Conservation (phyloP, 37 sponge, comb jelly and placozoan species). For the Crambe crambe region DNA sequence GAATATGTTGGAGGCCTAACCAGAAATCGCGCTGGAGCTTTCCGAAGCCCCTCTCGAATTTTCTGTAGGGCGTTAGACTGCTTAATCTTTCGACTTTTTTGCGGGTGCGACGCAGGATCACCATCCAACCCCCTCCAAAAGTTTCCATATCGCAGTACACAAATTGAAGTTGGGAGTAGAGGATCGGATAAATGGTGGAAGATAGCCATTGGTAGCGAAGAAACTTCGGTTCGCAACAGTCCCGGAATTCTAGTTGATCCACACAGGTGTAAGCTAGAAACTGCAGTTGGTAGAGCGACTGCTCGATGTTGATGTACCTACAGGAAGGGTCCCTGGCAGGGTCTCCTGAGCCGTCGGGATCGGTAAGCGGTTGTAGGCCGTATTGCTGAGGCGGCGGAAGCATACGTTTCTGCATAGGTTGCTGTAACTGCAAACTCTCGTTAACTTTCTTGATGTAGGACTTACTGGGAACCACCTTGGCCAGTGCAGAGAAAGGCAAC, state of each 20-base stretch:
- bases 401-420: too few relatives aligned
- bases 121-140: conserved; percentile 61
- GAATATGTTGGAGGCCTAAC: conserved; percentile 45
- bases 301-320: neutral
- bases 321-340: neutral
- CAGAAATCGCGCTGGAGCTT: conserved; percentile 35
- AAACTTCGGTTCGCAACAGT: conserved; percentile 42
- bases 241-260: neutral
- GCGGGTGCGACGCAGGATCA: conserved; percentile 33
- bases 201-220: neutral
- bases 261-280: neutral
- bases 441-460: too few relatives aligned
- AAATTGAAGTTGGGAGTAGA: neutral
- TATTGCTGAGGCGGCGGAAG: too few relatives aligned
- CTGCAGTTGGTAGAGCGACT: neutral
- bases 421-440: too few relatives aligned
- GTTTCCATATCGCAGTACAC: conserved; percentile 63
- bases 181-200: conserved; percentile 23
- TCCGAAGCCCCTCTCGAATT: conserved; percentile 61
- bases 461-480: too few relatives aligned
- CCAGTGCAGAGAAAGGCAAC: too few relatives aligned
- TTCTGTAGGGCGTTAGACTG: conserved; percentile 15
- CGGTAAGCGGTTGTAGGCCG: too few relatives aligned
- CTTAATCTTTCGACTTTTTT: conserved; percentile 5
- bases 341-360: too few relatives aligned